These are phyloP conservation scores for Archegozetes longisetosus DNA, from an alignment of 1,140 invertebrate species.

Conservation along the genomic window DNA sequence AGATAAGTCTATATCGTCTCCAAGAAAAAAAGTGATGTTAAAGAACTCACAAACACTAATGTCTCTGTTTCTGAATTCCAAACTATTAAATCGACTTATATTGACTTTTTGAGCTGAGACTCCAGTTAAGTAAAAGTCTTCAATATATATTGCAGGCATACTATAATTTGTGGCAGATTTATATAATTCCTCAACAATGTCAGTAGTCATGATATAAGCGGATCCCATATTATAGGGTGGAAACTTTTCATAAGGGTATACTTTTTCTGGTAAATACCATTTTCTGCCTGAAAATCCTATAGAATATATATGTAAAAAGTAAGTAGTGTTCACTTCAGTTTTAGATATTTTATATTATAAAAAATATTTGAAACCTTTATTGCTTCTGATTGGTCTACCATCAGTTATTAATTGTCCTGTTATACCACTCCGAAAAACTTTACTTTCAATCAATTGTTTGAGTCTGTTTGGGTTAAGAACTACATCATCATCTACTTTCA, in stretches of 20 bases:
- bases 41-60: too few species aligned
- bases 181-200: neutral
- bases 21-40: too few species aligned
- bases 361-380: too few species aligned
- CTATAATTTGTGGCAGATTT: neutral
- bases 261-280: neutral
- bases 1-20: too few species aligned
- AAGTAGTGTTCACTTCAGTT: too few species aligned
- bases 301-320: too few species aligned
- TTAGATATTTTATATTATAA: too few species aligned
- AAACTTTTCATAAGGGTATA: neutral
- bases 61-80: too few species aligned
- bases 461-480: neutral
- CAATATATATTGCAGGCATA: conserved; percentile 3
- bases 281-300: neutral
- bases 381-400: neutral
- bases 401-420: neutral
- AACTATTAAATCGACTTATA: neutral
- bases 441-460: neutral
- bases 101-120: neutral
- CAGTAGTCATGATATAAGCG: conserved; percentile 3
- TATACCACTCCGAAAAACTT: neutral
- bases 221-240: neutral
- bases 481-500: conserved; percentile 19
- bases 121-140: conserved; percentile 5